Conservation (phyloP, 1,140 invertebrate species). For the Pogonomyrmex barbatus region DNA sequence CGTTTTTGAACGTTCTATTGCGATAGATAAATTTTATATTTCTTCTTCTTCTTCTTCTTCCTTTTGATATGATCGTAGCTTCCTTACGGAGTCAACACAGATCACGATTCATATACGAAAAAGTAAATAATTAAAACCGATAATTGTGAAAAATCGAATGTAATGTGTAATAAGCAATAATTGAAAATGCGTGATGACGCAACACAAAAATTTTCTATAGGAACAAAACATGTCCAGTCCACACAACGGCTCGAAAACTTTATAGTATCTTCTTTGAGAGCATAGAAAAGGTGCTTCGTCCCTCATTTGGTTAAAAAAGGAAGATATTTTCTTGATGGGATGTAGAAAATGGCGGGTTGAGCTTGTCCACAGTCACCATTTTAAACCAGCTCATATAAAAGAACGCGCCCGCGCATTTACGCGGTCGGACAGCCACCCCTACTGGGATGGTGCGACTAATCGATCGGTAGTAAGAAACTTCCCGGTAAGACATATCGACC, state of each 20-base stretch:
- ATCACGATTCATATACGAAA: too few relatives aligned
- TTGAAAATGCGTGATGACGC: too few relatives aligned
- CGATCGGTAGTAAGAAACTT: slow-evolving; percentile 64
- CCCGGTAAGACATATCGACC: slow-evolving; percentile 39
- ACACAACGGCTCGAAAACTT: not conserved
- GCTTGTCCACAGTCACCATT: slow-evolving; percentile 69
- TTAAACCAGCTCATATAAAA: slow-evolving; percentile 70
- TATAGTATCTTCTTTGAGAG: slow-evolving; percentile 19
- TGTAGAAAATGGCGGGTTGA: slow-evolving; percentile 65
- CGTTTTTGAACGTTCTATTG: too few relatives aligned
- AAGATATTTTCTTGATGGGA: slow-evolving; percentile 58
- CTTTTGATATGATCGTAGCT: too few relatives aligned
- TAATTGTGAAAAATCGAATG: too few relatives aligned
- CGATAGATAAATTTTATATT: too few relatives aligned
- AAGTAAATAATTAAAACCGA: too few relatives aligned
- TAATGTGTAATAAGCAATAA: too few relatives aligned
- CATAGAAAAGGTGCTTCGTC: slow-evolving; percentile 13
- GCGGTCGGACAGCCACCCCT: slow-evolving; percentile 45
- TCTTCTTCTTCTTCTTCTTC: too few relatives aligned
- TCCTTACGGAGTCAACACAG: too few relatives aligned
- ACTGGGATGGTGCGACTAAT: slow-evolving; percentile 51
- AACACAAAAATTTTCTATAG: too few relatives aligned
- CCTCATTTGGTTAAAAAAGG: slow-evolving; percentile 18
- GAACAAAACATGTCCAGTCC: too few relatives aligned
- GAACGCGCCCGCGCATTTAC: slow-evolving; percentile 49